A percentile compares a stretch with the other conserved stretches of the same genome.
These are phyloP conservation scores for Himalopsyche phryganea DNA, from an alignment of 1,140 invertebrate species.

Conservation along the genomic window DNA sequence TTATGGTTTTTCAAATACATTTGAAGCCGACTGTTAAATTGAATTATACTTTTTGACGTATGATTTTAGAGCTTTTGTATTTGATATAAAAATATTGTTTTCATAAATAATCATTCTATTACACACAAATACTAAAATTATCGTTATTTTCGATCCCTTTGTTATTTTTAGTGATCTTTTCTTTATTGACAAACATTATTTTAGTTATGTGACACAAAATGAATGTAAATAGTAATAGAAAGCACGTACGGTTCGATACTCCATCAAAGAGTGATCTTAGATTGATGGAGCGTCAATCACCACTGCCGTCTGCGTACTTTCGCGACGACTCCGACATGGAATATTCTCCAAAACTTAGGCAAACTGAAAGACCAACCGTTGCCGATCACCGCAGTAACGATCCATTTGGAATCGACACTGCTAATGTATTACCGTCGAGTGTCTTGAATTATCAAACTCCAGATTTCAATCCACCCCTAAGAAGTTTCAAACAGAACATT, in stretches of 20 bases:
- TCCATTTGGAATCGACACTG: neutral
- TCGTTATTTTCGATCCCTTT: too few relatives aligned
- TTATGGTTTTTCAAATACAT: too few relatives aligned
- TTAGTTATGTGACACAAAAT: too few relatives aligned
- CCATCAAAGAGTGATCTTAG: slow-evolving; percentile 1
- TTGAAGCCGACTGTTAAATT: too few relatives aligned
- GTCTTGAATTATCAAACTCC: neutral
- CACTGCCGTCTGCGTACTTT: slow-evolving; percentile 2
- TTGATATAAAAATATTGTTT: too few relatives aligned
- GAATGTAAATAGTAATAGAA: neutral
- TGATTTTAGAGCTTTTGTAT: too few relatives aligned
- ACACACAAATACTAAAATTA: too few relatives aligned
- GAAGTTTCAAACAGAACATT: neutral
- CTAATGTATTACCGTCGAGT: slow-evolving; percentile 5
- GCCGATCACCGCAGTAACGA: neutral
- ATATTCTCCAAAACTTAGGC: neutral
- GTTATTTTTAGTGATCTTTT: too few relatives aligned
- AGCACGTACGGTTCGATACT: slow-evolving; percentile 17
- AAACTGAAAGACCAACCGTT: neutral
- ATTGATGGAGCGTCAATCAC: slow-evolving; percentile 3
- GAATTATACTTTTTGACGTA: too few relatives aligned
- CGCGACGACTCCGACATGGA: neutral
- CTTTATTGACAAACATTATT: too few relatives aligned
- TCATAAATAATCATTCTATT: too few relatives aligned
- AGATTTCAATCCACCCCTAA: neutral